Percentiles rank a stretch among this genome's conserved stretches.
phyloP scores from a whole-genome alignment of 2,113 vertebrate genomes.

The Ailuropoda melanoleuca region DNA sequence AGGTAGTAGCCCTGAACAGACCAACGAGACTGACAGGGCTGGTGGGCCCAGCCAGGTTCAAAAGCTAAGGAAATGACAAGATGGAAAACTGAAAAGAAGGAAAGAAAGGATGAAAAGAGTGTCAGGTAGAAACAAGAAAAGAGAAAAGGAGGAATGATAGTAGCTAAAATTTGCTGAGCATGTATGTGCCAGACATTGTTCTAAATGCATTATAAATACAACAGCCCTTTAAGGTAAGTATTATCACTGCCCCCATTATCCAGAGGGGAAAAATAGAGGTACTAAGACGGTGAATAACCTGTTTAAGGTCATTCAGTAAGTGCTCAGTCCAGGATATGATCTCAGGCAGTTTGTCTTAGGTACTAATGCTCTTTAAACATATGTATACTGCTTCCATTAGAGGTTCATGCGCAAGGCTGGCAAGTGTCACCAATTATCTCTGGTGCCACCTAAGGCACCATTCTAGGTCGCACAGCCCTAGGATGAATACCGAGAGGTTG shows the following conservation, averaged over 20 bases:
- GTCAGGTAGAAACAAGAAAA: not conserved
- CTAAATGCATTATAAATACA: not conserved
- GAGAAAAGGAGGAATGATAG: not conserved
- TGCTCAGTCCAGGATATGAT: not conserved
- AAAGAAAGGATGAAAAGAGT: not conserved
- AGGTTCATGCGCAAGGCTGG: not conserved
- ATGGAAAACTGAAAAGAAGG: not conserved
- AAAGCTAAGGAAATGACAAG: not conserved
- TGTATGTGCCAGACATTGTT: not conserved
- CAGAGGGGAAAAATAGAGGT: not conserved
- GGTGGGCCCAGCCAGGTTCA: not conserved
- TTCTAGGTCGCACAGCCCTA: not conserved
- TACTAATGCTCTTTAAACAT: not conserved
- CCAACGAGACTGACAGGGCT: not conserved
- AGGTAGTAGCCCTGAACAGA: not conserved
- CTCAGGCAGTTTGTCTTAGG: not conserved
- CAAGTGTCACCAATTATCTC: not conserved
- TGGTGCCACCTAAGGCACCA: not conserved
- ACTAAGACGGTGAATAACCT: not conserved
- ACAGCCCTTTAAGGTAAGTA: not conserved
- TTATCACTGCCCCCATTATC: not conserved
- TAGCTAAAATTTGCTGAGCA: not conserved
- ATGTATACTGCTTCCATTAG: not conserved
- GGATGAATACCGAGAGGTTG: not conserved
- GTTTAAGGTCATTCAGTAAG: not conserved